These are phyloP conservation scores for Pammene aurita DNA, from an alignment of 2,888 invertebrate species.

Conservation along the genomic window DNA sequence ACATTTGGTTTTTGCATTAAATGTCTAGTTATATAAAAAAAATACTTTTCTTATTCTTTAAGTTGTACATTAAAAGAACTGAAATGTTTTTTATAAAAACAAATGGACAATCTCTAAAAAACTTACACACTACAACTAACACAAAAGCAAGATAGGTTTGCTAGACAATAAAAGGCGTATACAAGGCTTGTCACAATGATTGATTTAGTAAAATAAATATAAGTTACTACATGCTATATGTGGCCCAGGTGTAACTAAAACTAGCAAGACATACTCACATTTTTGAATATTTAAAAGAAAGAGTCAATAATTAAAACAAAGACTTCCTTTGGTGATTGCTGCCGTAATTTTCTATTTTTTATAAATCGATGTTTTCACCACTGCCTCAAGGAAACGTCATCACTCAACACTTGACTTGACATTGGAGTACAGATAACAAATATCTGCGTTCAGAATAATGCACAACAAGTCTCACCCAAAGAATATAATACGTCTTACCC, in stretches of 20 bases:
- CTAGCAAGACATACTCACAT: slow-evolving; percentile 17
- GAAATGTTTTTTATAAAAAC: not conserved
- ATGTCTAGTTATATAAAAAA: slow-evolving; percentile 4
- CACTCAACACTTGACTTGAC: slow-evolving; percentile 33
- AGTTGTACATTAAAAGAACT: not conserved
- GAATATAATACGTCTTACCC: no score
- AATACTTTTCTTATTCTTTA: not conserved
- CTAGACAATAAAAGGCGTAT: slow-evolving; percentile 39
- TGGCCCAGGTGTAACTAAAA: not conserved
- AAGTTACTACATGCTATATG: slow-evolving; percentile 3
- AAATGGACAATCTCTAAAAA: not conserved
- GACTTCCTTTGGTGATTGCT: slow-evolving; percentile 11
- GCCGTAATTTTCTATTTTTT: slow-evolving; percentile 33
- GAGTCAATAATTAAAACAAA: slow-evolving; percentile 37
- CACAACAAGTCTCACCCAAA: not conserved
- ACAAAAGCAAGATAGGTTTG: slow-evolving; percentile 25
- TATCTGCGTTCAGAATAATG: slow-evolving; percentile 1
- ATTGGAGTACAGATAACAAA: slow-evolving; percentile 9
- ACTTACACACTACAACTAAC: slow-evolving; percentile 7
- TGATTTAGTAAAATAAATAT: slow-evolving; percentile 39
- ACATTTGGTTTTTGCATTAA: not conserved
- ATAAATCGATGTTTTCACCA: slow-evolving; percentile 41
- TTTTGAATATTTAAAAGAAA: slow-evolving; percentile 33
- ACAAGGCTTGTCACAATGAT: slow-evolving; percentile 39
- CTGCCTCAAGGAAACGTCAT: slow-evolving; percentile 41